phyloP scores from a whole-genome alignment of 2,888 invertebrate species.

The Alcis repandata region DNA sequence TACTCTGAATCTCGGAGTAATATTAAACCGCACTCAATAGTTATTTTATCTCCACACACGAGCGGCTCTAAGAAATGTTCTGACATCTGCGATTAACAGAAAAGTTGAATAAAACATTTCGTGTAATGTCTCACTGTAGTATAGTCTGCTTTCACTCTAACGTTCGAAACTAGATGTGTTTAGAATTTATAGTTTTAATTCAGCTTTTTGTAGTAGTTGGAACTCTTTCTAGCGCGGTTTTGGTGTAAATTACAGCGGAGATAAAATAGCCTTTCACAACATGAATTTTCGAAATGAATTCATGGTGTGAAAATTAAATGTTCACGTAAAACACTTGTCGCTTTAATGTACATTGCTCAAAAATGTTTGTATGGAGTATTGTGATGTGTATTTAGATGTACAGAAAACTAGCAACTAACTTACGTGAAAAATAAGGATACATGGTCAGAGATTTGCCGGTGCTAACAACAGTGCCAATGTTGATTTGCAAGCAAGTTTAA shows the following conservation, averaged over 20 bases:
- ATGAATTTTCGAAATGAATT: conserved; percentile 10
- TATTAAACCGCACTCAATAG: conserved; percentile 1
- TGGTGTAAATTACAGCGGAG: background rate
- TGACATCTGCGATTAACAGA: no score
- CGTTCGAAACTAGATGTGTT: no score
- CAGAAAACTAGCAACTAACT: background rate
- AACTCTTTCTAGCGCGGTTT: no score
- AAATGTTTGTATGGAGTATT: conserved; percentile 1
- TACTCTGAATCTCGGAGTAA: conserved; percentile 2
- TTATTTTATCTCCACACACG: conserved; percentile 12
- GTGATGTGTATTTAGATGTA: conserved; percentile 1
- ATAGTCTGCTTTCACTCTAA: no score
- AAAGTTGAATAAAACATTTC: no score
- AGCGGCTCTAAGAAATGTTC: no score
- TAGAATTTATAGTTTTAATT: no score
- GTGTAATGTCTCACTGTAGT: no score
- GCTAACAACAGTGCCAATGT: background rate
- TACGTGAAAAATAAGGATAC: background rate
- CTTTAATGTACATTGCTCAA: conserved; percentile 9
- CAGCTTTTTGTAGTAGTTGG: no score
- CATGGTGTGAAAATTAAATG: conserved; percentile 16
- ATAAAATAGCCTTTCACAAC: conserved; percentile 12
- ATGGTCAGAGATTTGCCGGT: conserved; percentile 5
- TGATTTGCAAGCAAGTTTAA: background rate
- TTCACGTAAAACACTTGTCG: conserved; percentile 9